Percentiles rank a stretch among this genome's conserved stretches.
Conservation (phyloP, 2,113 vertebrate genomes). For the Herpailurus yagouaroundi region DNA sequence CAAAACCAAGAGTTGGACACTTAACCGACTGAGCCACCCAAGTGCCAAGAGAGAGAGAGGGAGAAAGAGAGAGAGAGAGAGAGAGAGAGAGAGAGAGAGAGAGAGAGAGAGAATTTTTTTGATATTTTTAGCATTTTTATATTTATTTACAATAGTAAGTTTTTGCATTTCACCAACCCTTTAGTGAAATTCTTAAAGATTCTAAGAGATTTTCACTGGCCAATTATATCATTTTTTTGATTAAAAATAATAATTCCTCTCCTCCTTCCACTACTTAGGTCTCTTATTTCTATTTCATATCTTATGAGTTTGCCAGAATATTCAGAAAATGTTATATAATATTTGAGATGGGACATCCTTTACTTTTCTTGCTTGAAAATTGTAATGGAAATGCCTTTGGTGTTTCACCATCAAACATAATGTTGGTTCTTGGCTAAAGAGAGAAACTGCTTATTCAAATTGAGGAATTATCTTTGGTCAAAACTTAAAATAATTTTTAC, state of each 20-base stretch:
- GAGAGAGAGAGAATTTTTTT: neutral
- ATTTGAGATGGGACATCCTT: neutral
- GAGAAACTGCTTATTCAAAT: neutral
- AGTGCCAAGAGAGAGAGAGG: no score
- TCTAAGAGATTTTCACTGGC: neutral
- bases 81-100: no score
- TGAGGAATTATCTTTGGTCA: neutral
- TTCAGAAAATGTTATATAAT: neutral
- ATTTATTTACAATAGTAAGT: constrained; percentile 22
- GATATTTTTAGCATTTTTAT: neutral
- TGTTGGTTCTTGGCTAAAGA: neutral
- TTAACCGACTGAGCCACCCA: no score
- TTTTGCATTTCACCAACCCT: neutral
- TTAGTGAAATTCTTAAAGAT: constrained; percentile 20
- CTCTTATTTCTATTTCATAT: constrained; percentile 20
- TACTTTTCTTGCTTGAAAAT: neutral
- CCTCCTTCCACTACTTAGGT: neutral
- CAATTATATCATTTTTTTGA: no score
- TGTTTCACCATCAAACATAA: neutral
- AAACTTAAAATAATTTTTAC: neutral
- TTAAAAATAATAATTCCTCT: neutral
- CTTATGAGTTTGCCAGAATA: neutral
- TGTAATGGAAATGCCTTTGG: neutral
- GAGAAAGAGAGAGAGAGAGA: no score
- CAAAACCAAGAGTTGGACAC: no score